phyloP scores from a whole-genome alignment of 2,797 vertebrate species.

The Lycodopsis pacificus region DNA sequence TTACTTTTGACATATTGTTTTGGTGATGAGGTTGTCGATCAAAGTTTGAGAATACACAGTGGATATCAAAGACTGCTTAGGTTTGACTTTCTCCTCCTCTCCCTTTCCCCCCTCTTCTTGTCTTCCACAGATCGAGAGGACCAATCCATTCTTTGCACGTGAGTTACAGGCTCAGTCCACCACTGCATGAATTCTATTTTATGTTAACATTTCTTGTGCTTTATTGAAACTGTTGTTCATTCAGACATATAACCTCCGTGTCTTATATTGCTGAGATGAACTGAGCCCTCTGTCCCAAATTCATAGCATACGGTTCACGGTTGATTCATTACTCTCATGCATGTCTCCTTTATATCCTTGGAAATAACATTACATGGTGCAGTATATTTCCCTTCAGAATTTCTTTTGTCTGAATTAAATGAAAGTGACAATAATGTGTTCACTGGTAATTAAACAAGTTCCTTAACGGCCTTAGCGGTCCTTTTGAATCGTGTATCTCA shows the following conservation, averaged over 20 bases:
- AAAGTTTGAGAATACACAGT: constrained; percentile 1
- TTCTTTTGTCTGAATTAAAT: constrained; percentile 25
- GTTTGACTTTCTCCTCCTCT: constrained; percentile 10
- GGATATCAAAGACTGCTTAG: constrained; percentile 38
- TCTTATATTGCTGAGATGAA: constrained; percentile 4
- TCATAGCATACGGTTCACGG: not conserved
- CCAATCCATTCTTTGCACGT: constrained; percentile 99
- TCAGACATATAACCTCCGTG: not conserved
- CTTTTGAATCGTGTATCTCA: constrained; percentile 10
- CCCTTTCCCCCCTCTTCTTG: constrained; percentile 28
- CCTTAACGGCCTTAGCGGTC: constrained; percentile 2
- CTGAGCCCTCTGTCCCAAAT: not conserved
- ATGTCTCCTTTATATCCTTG: not conserved
- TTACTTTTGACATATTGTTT: not conserved
- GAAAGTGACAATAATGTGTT: constrained; percentile 10
- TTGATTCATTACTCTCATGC: constrained; percentile 12
- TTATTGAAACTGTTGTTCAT: not conserved
- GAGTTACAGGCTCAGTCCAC: constrained; percentile 78
- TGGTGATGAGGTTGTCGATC: constrained; percentile 34
- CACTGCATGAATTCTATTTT: not conserved
- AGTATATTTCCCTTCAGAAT: constrained; percentile 10
- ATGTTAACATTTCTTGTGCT: not conserved
- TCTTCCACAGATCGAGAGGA: constrained; percentile 94
- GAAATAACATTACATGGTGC: constrained; percentile 18
- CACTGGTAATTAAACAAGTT: constrained; percentile 16